Evolutionary conservation across 2,888 invertebrate species (phyloP), one percentile per base, ranked within the genome.

Genomic region (Schizotus pectinicornis): DNA sequence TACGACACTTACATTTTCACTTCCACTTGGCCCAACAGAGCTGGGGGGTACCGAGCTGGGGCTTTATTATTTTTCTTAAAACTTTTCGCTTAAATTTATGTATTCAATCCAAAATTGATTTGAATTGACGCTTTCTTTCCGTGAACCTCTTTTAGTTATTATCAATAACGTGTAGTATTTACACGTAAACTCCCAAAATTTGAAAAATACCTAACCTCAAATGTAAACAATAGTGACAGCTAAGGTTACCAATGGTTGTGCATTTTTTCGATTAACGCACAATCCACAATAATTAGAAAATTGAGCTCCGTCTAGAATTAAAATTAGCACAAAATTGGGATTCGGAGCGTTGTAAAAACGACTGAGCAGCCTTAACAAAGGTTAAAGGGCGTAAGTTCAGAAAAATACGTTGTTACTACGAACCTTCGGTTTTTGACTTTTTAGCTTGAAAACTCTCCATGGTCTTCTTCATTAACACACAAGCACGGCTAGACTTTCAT

Each of bases 371-470:
- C 32, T 9, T 8, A 9, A 22, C 13, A 43, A 52, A 12, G 8
- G 46, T 36, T 22, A 11, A 12, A 12, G 12, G 7, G 7, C 2
- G 34, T 6, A 7, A 51, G 2, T 52, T 6, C 14, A 37, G 12
- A 33, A 7, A 56, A 31, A 12, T 32, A 6, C 7, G 47, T 33
- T 37, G 13, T 13, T 39, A 53, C 49, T 36, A 59, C 67, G 67
- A 71, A 78, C 78, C 78, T 71, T 77, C 78, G 14, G 72, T 63
- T 68, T 78, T 78, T 35, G 65, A 69, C 61, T 77, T 78, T 62
- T 77, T 78, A n/a, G 53, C 61, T 63, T 67, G 74, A 54, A 74
- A 72, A 59, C 55, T 70, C 7, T 76, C 76, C 76, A 76, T 76
- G 50, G 32, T 59, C 31, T 39, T 30, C 22, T 43, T 30, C 22